Base-by-base conservation (phyloP, 2,113 vertebrate genomes). In the Brienomyrus longianalis region DNA sequence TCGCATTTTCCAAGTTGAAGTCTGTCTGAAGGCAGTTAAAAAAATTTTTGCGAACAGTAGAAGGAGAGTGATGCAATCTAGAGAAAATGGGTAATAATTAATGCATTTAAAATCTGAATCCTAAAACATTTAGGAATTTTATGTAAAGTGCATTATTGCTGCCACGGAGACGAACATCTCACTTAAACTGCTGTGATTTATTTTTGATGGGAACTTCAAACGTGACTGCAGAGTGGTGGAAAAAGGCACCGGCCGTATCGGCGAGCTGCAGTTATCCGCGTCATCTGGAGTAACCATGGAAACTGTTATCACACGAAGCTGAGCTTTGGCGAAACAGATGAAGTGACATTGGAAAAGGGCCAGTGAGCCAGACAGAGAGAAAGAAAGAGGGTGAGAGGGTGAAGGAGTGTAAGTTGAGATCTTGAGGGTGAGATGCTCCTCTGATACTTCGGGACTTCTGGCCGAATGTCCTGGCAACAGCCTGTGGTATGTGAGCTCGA, bases 271-370 rank as follows among this genome's bases (percentile, higher is more conserved):
- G 95, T 95, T 92, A 94, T 95, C 93, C 91, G 84, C 89, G 92
- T 94, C 94, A 96, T 96, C 95, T 96, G 95, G 95, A 95, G 94
- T 93, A 90, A 93, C 93, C 93, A 90, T 91, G 85, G 92, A 95
- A 56, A 95, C 94, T 93, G 91, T 86, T 86, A 59, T 48, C 48
- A 59, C 9, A 74, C 48, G 90, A 91, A 80, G 66, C 80, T 84
- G 54, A 59, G 88, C 52, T n/a, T 88, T 23, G 21, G 88, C 90
- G 50, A 15, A 85, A 86, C 19, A 88, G 90, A 48, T 51, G 56
- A 54, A 54, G 48, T 88, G 90, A 92, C 90, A 93, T 92, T 80
- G 56, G 80, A 19, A 90, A 31, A 89, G n/a, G 51, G 88, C 74
- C 90, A 84, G 84, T 17, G 31, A 3, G 3, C 87, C 88, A 90